A percentile compares a stretch with the other conserved stretches of the same genome.
Evolutionary conservation across 2,797 vertebrate species (phyloP).

Genomic region (Cygnus olor): DNA sequence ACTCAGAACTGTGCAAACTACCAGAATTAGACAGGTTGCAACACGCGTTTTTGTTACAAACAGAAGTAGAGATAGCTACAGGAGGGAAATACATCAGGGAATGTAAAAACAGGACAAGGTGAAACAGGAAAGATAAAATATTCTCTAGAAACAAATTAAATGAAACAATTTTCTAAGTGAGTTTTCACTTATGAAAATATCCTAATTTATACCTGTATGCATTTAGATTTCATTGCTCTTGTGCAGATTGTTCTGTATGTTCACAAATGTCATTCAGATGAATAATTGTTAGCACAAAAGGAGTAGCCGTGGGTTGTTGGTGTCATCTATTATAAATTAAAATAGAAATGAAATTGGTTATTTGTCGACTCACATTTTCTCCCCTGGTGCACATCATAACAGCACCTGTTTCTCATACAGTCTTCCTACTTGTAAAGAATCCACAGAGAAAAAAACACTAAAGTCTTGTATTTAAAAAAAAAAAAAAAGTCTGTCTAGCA

Average conservation of each 20-base stretch:
- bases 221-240: background rate
- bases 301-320: background rate
- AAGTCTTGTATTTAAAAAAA: background rate
- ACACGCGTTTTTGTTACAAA: background rate
- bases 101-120: background rate
- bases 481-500: background rate
- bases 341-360: background rate
- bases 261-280: background rate
- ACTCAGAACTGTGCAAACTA: background rate
- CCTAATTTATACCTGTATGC: background rate
- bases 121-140: background rate
- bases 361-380: background rate
- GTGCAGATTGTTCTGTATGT: background rate
- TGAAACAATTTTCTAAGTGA: background rate
- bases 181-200: background rate
- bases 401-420: background rate
- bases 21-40: background rate
- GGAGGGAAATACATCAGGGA: background rate
- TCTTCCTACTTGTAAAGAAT: background rate
- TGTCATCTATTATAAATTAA: background rate
- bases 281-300: background rate
- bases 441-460: background rate
- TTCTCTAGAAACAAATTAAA: background rate
- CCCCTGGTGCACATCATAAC: background rate
- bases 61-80: background rate